Evolutionary conservation across 2,113 vertebrate species (phyloP).

Genomic region (Myotis davidii): DNA sequence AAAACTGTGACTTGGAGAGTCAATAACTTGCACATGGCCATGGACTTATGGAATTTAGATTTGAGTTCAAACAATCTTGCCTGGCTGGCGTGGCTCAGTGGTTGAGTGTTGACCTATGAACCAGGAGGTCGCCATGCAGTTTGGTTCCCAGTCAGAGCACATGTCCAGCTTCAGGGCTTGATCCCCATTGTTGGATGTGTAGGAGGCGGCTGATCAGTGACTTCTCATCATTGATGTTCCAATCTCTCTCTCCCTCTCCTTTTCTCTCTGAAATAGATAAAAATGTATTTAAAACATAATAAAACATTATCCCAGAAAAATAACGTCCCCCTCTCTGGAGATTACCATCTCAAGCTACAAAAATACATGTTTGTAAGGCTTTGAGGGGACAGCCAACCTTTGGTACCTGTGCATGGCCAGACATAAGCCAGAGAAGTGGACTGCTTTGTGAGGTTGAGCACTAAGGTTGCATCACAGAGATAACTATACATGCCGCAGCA

Average conservation of each 20-base stretch:
- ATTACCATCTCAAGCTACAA: background rate
- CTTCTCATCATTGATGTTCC: background rate
- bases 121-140: too few species aligned
- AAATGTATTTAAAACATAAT: background rate
- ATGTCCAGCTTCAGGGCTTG: too few species aligned
- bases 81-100: too few species aligned
- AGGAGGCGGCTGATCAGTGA: too few species aligned
- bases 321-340: background rate
- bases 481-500: background rate
- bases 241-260: background rate
- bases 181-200: too few species aligned
- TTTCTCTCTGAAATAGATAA: too few species aligned
- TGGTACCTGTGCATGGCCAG: fast-evolving
- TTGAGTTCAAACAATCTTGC: background rate
- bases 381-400: background rate
- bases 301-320: constrained; percentile 9
- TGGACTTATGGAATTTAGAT: background rate
- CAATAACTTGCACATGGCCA: background rate
- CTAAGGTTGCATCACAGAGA: fast-evolving
- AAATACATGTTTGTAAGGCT: background rate
- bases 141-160: background rate
- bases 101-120: background rate
- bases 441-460: background rate
- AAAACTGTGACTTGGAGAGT: background rate
- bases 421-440: background rate